phyloP scores from a whole-genome alignment of 2,888 invertebrate genomes.

The Baccha elongata region DNA sequence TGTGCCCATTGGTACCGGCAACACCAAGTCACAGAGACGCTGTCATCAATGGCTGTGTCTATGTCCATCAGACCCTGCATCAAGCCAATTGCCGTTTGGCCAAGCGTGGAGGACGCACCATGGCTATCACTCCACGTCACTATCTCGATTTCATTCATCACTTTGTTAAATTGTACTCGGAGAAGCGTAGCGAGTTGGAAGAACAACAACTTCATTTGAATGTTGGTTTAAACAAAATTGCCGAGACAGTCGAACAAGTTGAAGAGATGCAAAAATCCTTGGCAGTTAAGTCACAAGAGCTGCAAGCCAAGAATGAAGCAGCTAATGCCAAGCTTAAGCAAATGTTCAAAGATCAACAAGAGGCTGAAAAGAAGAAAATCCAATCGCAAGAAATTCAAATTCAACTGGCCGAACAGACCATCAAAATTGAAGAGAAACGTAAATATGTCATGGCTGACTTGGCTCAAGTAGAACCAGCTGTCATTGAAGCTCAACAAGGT shows the following conservation, averaged over 20 bases:
- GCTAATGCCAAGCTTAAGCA: conserved; percentile 99
- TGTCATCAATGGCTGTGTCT: conserved; percentile 99
- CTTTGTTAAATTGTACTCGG: conserved; percentile 98
- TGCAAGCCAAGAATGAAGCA: conserved; percentile 98
- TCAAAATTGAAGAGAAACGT: conserved; percentile 96
- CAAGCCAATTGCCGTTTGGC: conserved; percentile 95
- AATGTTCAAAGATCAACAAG: conserved; percentile 99
- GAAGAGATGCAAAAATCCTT: conserved; percentile 99
- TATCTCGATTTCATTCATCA: conserved; percentile 99
- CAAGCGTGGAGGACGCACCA: conserved; percentile 96
- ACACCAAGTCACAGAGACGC: conserved; percentile 95
- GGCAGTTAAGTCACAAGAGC: conserved; percentile 96
- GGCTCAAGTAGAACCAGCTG: conserved; percentile 98
- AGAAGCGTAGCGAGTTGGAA: conserved; percentile 98
- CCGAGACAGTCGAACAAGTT: conserved; percentile 99
- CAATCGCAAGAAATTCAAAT: conserved; percentile 98
- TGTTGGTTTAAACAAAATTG: conserved; percentile 98
- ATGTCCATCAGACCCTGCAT: conserved; percentile 98
- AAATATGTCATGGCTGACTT: conserved; percentile 97
- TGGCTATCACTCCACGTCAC: conserved; percentile 98
- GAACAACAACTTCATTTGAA: conserved; percentile 99
- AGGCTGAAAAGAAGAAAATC: conserved; percentile 99
- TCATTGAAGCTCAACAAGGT: conserved; percentile 99
- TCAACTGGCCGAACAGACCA: conserved; percentile 92
- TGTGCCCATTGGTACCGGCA: conserved; percentile 89